Evolutionary conservation across 1,140 invertebrate species (phyloP), one percentile per base, ranked within the genome.

Genomic region (Drosophila pruinosa): DNA sequence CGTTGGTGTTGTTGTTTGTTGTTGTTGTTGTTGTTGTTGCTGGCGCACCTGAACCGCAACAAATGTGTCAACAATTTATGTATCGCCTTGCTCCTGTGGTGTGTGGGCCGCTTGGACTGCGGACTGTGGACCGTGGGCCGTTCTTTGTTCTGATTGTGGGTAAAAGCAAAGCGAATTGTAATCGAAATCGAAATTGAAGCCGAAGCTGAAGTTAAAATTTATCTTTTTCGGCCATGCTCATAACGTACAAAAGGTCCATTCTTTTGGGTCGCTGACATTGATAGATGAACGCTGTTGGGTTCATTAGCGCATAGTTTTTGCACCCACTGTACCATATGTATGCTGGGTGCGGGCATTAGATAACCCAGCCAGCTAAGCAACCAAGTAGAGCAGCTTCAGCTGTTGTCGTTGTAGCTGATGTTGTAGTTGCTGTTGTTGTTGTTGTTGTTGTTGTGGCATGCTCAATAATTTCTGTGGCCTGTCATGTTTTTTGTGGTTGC

Each of bases 291-390:
- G 64, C 65, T 43, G 59, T 57, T 45, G 68, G 70, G 77, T 86
- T 85, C 81, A 85, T 85, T 85, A 85, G 81, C 81, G 76, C 80
- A 80, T 80, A 80, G 22, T 80, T 83, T 83, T 83, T 76, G 72
- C 80, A 83, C 41, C 28, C 81, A 86, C 76, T 70, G 72, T 83
- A 43, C 61, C 75, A 31, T 43, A 58, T 34, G 65, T 57, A 53
- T 39, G 59, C 73, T 77, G 82, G 75, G 72, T 80, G 68, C 43
- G 70, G 69, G 54, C 70, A 82, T 81, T 81, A 81, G 78, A 81
- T 81, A 82, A 81, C 78, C 28, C 34, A 81, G 76, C 78, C 39
- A 47, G 26, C 17, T 14, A 38, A 22, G 15, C 17, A 31, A 48
- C 73, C 58, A 71, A 77, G 36, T 70, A 52, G 45, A 63, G 59